Evolutionary conservation across 1,140 invertebrate genomes (phyloP), one percentile per base, ranked within the genome.

Genomic region (Drosophila pseudoananassae): DNA sequence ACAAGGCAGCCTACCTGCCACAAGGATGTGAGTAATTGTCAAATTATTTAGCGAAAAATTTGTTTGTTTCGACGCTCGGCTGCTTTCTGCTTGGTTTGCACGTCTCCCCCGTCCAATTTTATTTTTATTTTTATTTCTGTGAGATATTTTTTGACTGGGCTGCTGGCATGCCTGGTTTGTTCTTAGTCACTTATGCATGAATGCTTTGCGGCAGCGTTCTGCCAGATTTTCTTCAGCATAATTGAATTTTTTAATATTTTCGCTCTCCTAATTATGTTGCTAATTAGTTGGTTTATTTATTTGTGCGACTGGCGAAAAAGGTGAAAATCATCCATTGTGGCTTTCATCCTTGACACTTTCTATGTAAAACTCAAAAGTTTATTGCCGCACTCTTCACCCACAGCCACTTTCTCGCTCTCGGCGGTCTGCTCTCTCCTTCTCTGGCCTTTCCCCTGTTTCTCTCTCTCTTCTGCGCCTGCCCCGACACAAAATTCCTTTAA

Each of bases 11-110:
- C 46, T 27, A 15, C 57, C 31, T 46, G 47, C 43, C 40, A n/a
- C 46, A 47, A 65, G 83, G 71, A 91, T 91, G 90, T 91, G 90
- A 91, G 90, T 91, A 91, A 91, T 91, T 91, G 87, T 91, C 90
- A 91, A 91, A 91, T 91, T 91, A 91, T 91, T 91, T 91, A 91
- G 87, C 87, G 90, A 77, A 91, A 91, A 91, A 88, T 91, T 91
- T 91, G 80, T 91, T 90, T 91, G 90, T 72, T 76, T 91, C 71
- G 79, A 64, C 78, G 90, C 76, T 83, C 76, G 85, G 90, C 60
- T 90, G 90, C 68, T 56, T 79, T 90, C 72, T 70, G 52, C 68
- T 53, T 20, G 20, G 20, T 58, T 27, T 27, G 25, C 25, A 20
- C 0, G 73, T 74, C 58, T 61, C 66, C 25, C 10, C 17, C 17